A percentile compares a stretch with the other conserved stretches of the same genome.
phyloP scores from a whole-genome alignment of 2,888 invertebrate genomes.

The Drosophila infuscata region DNA sequence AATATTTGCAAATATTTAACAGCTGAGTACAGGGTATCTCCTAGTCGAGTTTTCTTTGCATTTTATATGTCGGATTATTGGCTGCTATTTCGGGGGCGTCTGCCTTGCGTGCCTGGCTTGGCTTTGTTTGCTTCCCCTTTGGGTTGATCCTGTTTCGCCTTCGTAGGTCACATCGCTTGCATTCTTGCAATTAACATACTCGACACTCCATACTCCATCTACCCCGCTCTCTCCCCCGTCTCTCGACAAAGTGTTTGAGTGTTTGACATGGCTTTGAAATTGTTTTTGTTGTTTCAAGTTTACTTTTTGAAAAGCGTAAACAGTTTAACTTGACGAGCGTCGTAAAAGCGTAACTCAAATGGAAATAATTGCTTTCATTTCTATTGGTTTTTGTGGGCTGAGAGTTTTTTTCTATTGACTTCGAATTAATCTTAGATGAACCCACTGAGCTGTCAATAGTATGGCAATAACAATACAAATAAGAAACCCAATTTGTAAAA shows the following conservation, averaged over 20 bases:
- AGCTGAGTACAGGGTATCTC: neutral
- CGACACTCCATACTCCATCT: constrained; percentile 51
- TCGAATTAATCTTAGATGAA: constrained; percentile 25
- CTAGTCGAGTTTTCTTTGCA: neutral
- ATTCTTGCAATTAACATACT: constrained; percentile 71
- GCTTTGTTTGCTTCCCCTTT: constrained; percentile 10
- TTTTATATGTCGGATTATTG: constrained; percentile 62
- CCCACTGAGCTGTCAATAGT: neutral
- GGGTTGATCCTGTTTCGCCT: constrained; percentile 17
- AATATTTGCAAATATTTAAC: neutral
- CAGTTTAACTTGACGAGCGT: constrained; percentile 59
- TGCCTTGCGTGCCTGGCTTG: constrained; percentile 25
- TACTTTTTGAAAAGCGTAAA: constrained; percentile 53
- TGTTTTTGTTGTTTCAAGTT: constrained; percentile 47
- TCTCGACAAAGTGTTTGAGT: constrained; percentile 29
- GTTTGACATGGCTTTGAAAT: constrained; percentile 65
- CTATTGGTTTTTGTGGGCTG: neutral
- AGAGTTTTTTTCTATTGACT: constrained; percentile 12
- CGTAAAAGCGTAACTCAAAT: constrained; percentile 46
- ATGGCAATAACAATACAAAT: neutral
- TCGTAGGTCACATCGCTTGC: constrained; percentile 64
- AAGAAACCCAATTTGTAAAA: neutral
- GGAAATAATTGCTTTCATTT: constrained; percentile 53
- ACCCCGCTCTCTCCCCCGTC: constrained; percentile 4
- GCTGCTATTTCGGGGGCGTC: constrained; percentile 59